Conservation (phyloP, 2,888 invertebrate species). For the Monoplex corrugatus region DNA sequence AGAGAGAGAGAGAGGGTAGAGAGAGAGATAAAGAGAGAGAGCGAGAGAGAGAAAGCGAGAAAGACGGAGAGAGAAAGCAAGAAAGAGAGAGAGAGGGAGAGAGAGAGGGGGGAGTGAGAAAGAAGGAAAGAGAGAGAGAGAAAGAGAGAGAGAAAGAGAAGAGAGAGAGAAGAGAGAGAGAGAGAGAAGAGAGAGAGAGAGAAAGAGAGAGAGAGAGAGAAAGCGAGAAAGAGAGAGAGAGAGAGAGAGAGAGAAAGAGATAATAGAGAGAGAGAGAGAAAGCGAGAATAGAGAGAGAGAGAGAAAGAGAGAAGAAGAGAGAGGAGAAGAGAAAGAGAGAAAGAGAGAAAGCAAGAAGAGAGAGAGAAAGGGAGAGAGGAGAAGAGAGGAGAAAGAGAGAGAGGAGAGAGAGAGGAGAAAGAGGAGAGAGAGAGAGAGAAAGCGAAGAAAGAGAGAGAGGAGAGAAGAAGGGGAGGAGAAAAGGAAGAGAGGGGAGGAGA, state of each 20-base stretch:
- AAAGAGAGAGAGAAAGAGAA: neutral
- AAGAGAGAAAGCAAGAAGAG: neutral
- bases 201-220: constrained; percentile 8
- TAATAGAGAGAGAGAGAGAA: neutral
- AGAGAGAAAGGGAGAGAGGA: neutral
- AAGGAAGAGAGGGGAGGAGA: neutral
- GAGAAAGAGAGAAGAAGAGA: neutral
- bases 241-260: constrained; percentile 3
- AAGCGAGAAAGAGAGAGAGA: neutral
- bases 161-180: neutral
- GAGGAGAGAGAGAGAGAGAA: neutral
- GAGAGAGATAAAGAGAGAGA: too few relatives aligned
- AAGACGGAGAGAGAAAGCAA: too few relatives aligned
- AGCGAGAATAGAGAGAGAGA: neutral
- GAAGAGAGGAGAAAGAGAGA: neutral
- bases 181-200: constrained; percentile 23
- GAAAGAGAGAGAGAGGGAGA: too few relatives aligned
- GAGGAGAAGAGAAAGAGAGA: neutral
- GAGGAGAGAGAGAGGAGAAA: neutral
- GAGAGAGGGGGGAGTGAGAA: too few relatives aligned
- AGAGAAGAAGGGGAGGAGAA: neutral
- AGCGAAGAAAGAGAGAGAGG: neutral
- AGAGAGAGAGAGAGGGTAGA: too few relatives aligned
- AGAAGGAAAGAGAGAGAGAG: neutral
- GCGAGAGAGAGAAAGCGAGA: too few relatives aligned